These are phyloP conservation scores for Thereva unica DNA, from an alignment of 2,888 invertebrate species.

Conservation along the genomic window DNA sequence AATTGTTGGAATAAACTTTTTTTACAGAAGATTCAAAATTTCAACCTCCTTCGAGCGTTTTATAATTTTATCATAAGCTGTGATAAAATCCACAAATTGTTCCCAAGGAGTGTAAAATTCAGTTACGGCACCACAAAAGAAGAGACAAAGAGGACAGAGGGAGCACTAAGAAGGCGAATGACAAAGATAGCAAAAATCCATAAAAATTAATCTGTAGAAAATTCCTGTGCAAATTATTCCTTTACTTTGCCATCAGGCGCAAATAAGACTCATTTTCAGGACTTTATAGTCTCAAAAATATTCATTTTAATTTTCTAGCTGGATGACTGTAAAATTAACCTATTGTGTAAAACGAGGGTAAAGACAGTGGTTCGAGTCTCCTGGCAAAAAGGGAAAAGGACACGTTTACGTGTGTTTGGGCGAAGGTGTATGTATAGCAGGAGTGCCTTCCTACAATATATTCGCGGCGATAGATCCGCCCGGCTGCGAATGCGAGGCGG, in stretches of 20 bases:
- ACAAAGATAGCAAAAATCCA: slow-evolving; percentile 43
- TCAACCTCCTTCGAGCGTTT: slow-evolving; percentile 6
- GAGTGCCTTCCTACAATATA: slow-evolving; percentile 15
- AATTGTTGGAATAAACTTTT: too few relatives aligned
- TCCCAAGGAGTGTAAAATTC: slow-evolving; percentile 28
- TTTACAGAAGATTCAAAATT: too few relatives aligned
- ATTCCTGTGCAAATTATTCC: slow-evolving; percentile 46
- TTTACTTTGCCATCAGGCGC: slow-evolving; percentile 42
- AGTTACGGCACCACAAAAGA: slow-evolving; percentile 16
- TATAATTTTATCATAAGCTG: slow-evolving; percentile 16
- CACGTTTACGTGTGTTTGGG: slow-evolving; percentile 10
- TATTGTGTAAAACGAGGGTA: slow-evolving; percentile 41
- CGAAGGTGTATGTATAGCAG: slow-evolving; percentile 9
- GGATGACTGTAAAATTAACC: slow-evolving; percentile 43
- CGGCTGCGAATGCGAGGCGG: slow-evolving; percentile 13
- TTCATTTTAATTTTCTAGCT: slow-evolving; percentile 44
- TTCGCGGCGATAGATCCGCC: slow-evolving; percentile 29
- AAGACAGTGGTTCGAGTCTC: slow-evolving; percentile 7
- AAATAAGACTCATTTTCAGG: slow-evolving; percentile 42
- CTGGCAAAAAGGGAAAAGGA: slow-evolving; percentile 10
- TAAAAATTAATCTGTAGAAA: slow-evolving; percentile 50
- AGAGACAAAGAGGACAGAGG: slow-evolving; percentile 5
- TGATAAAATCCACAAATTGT: slow-evolving; percentile 31
- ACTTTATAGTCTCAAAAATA: slow-evolving; percentile 42
- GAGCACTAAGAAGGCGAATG: slow-evolving; percentile 18